These are phyloP conservation scores for Okapia johnstoni DNA, from an alignment of 2,113 vertebrate species.

Conservation along the genomic window DNA sequence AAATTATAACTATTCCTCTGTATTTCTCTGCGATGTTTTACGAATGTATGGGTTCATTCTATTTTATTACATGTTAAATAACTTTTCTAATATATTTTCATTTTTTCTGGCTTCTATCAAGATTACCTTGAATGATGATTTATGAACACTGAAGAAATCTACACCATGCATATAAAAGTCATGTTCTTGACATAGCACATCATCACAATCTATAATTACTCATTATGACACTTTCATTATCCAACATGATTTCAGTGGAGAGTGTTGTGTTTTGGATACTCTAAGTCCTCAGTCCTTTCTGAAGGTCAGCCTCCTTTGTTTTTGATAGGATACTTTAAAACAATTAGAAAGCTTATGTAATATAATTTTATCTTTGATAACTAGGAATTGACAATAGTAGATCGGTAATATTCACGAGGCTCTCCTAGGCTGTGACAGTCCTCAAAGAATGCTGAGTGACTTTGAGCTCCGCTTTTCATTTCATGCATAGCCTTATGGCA, in stretches of 20 bases:
- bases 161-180: background rate
- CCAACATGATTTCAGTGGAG: background rate
- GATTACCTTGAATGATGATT: background rate
- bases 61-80: background rate
- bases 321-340: background rate
- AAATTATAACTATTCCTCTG: background rate
- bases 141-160: background rate
- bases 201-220: background rate
- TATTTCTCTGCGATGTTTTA: background rate
- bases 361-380: background rate
- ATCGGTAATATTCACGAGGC: background rate
- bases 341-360: background rate
- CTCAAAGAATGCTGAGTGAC: background rate
- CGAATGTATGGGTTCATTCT: background rate
- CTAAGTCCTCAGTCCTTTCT: background rate
- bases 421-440: background rate
- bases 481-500: background rate
- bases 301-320: background rate
- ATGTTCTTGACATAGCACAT: background rate
- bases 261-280: background rate
- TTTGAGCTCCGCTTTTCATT: background rate
- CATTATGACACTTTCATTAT: background rate
- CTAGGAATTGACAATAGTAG: background rate
- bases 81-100: background rate
- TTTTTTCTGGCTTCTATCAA: background rate